Base-by-base conservation (phyloP, 1,140 invertebrate species). In the Tribolium castaneum region DNA sequence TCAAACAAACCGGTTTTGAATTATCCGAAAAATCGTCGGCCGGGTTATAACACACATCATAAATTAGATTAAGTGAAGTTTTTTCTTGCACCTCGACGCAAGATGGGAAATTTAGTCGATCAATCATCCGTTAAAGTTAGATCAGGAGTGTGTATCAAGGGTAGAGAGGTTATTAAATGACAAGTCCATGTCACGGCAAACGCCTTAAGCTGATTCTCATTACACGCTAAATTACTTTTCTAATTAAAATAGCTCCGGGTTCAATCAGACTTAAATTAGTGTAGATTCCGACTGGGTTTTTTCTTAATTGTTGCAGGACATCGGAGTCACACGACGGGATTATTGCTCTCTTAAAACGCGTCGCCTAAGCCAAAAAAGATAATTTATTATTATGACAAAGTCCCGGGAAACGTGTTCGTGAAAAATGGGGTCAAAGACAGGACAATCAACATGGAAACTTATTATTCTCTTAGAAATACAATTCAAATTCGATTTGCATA, bases 151-250 rank as follows among this genome's bases (percentile, higher is more conserved):
- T 66, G 59, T 66, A 66, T 66, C 59, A 39, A 66, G 59, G 25
- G 25, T 66, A 39, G 59, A 66, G 59, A 66, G 52, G 71, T 51
- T 56, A 73, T 52, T 73, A 51, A 73, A 73, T 73, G 49, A 73
- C 71, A 73, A 56, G 71, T 73, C 52, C 34, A 34, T 56, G 49
- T 51, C 71, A 73, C 45, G 39, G 71, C 25, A 50, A 52, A 35
- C 35, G 39, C 45, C 52, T 52, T 73, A 56, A 56, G 35, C 52
- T 35, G 49, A 73, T 73, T 56, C 71, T 73, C 71, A 73, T 73
- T 73, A 73, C 71, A 73, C 71, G 71, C 12, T 56, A 73, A 73
- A 73, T 73, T 73, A 73, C 71, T 73, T 73, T 73, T 51, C 71
- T 56, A 73, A 73, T 73, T 73, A 73, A 73, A 73, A 73, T 66